These are phyloP conservation scores for Sebastes hubbsi DNA, from an alignment of 2,797 vertebrate species.

Conservation along the genomic window DNA sequence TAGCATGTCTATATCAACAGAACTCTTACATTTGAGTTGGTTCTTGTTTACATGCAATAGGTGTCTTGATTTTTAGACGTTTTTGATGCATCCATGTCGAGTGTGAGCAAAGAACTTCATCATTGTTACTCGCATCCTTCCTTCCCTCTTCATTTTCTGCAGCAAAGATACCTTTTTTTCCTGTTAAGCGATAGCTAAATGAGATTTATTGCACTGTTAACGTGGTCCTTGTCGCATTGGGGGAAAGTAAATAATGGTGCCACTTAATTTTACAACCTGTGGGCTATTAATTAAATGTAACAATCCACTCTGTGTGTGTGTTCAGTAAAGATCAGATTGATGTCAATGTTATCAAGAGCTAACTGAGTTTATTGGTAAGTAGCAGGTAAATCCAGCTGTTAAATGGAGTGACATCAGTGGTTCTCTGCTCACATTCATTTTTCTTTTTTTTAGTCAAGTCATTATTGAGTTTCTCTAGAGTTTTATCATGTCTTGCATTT, in stretches of 20 bases:
- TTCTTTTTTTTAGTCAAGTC: background rate
- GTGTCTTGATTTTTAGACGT: constrained; percentile 58
- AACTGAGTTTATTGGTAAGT: constrained; percentile 34
- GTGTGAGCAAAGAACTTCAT: constrained; percentile 47
- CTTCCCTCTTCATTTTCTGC: constrained; percentile 7
- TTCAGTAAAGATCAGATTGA: background rate
- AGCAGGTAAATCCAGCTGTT: constrained; percentile 10
- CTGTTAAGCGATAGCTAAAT: background rate
- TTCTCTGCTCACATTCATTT: constrained; percentile 34
- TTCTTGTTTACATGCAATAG: constrained; percentile 64
- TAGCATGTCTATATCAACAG: constrained; percentile 37
- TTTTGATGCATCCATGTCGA: constrained; percentile 33
- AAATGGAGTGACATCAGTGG: constrained; percentile 8
- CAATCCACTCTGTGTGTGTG: background rate
- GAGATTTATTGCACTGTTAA: background rate
- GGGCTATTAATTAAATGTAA: background rate
- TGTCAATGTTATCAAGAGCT: background rate
- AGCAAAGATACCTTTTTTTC: background rate
- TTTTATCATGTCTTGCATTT: constrained; percentile 53
- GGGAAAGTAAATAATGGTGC: background rate
- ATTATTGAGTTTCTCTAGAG: constrained; percentile 26
- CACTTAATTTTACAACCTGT: constrained; percentile 28
- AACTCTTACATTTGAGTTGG: constrained; percentile 37
- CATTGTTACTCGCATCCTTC: background rate
- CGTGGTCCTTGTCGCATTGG: background rate